Base-by-base conservation (phyloP, 30 jellyfish, hydroid and myxozoan species). In the Cassiopea andromeda region DNA sequence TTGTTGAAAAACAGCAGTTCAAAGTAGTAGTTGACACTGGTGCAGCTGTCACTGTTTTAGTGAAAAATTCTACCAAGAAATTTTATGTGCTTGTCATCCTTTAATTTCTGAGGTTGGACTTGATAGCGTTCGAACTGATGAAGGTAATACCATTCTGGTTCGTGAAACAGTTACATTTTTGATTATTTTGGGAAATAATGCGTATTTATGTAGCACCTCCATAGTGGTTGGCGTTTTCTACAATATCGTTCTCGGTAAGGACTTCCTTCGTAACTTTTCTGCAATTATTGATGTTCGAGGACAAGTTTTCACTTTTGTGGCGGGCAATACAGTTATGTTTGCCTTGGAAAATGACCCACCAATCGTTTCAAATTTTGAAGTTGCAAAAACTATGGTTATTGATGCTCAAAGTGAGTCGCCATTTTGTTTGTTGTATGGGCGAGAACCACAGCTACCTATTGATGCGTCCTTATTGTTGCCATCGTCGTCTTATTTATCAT, bases 21-120 rank as follows among this genome's bases (percentile, higher is more conserved):
- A 78, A 78, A 54, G 59, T 78, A 49, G 17, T 78, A 9, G 87
- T 57, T 57, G 87, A 78, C 59, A 78, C 87, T 50, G 76, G 77
- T 1, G 87, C 76, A 10, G 87, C 87, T 15, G 87, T 57, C 44
- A 78, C 87, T 78, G 87, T 54, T 43, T 77, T 47, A 77, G 85
- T 48, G 85, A 77, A 9, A 47, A 43, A 17, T 44, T 77, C 49
- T 77, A 46, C 49, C 45, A 48, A 12, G 87, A 78, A 49, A 78
- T 78, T 78, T 45, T 57, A 57, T 77, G 87, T 60, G 76, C 87
- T 73, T 19, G 84, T 6, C 84, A 75, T 27, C 66, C 84, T 75
- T 44, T 75, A 75, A 75, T 44, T 75, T 8, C 84, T 27, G 84
- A 75, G 44, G 84, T 69, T 14, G 84, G 84, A 17, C 76, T 78